phyloP scores from a whole-genome alignment of 2,888 invertebrate genomes.

The Chymomyza amoena region DNA sequence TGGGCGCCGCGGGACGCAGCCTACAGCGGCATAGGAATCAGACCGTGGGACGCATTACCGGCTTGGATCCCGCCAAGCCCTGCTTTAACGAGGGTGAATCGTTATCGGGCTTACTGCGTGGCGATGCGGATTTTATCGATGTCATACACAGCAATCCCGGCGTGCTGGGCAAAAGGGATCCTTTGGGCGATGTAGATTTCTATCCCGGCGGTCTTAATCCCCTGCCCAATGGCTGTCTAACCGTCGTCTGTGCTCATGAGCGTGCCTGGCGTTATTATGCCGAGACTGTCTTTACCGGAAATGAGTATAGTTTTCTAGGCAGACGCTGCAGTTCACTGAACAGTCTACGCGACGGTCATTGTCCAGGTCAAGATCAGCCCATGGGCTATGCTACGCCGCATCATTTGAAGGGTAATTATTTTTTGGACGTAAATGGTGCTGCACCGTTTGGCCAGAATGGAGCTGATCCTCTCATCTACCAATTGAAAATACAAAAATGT shows the following conservation, averaged over 20 bases:
- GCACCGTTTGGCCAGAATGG: conserved; percentile 67
- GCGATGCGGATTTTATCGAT: conserved; percentile 77
- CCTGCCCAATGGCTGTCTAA: conserved; percentile 69
- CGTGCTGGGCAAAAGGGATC: conserved; percentile 75
- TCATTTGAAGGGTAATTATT: conserved; percentile 74
- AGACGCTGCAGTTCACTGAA: conserved; percentile 73
- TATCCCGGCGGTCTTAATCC: conserved; percentile 76
- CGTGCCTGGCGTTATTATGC: conserved; percentile 75
- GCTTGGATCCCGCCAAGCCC: conserved; percentile 78
- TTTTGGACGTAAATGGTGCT: conserved; percentile 67
- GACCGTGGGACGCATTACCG: conserved; percentile 74
- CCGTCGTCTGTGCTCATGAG: conserved; percentile 72
- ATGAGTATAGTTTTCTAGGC: conserved; percentile 74
- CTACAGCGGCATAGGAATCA: conserved; percentile 62
- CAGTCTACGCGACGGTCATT: conserved; percentile 60
- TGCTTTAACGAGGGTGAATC: conserved; percentile 77
- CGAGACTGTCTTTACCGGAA: conserved; percentile 76
- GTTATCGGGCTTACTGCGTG: conserved; percentile 73
- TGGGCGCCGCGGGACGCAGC: conserved; percentile 74
- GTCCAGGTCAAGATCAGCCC: conserved; percentile 56
- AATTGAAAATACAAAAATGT: not conserved
- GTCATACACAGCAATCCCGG: conserved; percentile 77
- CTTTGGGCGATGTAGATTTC: conserved; percentile 77
- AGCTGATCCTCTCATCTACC: not conserved
- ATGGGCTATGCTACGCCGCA: conserved; percentile 75